These are phyloP conservation scores for Phorcus lineatus DNA, from an alignment of 2,888 invertebrate species.

Conservation along the genomic window DNA sequence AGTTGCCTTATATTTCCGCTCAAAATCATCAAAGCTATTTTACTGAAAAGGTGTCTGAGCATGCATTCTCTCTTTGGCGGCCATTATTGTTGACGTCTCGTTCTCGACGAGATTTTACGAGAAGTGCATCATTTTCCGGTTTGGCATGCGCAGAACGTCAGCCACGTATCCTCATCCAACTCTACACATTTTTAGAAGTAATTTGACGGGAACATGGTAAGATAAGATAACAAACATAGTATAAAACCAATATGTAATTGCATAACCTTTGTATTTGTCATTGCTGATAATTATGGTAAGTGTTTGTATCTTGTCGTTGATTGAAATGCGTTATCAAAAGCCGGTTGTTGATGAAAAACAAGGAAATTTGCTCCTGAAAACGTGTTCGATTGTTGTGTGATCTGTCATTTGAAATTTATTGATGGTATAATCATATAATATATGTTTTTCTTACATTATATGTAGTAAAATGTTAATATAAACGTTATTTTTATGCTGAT, in stretches of 20 bases:
- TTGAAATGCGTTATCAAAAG: neutral
- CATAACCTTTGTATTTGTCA: neutral
- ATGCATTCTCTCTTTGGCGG: constrained; percentile 10
- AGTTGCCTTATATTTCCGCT: too few species aligned
- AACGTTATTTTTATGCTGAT: too few species aligned
- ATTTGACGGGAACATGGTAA: constrained; percentile 13
- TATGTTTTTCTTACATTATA: too few species aligned
- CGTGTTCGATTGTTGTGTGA: neutral
- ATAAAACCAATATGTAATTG: too few species aligned
- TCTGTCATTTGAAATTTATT: too few species aligned
- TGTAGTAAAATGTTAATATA: too few species aligned
- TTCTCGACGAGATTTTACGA: constrained; percentile 8
- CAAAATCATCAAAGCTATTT: too few species aligned
- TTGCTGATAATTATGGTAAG: neutral
- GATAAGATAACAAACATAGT: neutral
- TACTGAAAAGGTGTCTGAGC: constrained; percentile 11
- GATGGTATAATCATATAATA: too few species aligned
- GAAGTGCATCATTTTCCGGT: constrained; percentile 41
- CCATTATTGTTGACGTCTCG: constrained; percentile 25
- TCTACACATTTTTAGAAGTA: constrained; percentile 23
- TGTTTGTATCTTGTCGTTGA: neutral
- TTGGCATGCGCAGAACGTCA: constrained; percentile 50
- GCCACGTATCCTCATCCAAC: constrained; percentile 63
- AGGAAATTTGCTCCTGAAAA: neutral
- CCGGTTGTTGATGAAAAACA: neutral